Base-by-base conservation (phyloP, 2,797 vertebrate genomes). In the Pseudotriccus pelzelni region DNA sequence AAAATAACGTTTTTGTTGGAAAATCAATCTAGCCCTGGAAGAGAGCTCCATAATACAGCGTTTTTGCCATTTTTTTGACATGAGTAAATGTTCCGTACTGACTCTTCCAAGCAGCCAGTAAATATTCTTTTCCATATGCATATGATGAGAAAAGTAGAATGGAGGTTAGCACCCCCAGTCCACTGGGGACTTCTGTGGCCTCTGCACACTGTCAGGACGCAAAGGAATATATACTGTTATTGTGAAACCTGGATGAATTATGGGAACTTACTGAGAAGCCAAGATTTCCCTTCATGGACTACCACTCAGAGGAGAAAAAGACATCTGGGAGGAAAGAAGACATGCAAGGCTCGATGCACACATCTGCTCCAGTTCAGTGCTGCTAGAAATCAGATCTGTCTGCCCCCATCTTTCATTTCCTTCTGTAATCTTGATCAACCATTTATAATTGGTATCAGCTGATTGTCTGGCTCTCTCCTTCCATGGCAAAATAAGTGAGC, bases 361-460 rank as follows among this genome's bases (percentile, higher is more conserved):
- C 89, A 93, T 95, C 94, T 96, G 95, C 85, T 94, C 69, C 85
- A 87, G 70, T 87, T 96, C 95, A 96, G 77, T 82, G 56, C 56
- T 90, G 73, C 80, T 95, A 81, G 83, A 95, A 93, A 94, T 79
- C 64, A 41, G 90, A 89, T 86, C 77, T 72, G 74, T 91, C 30
- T 3, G 78, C 47, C 50, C 39, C 47, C 46, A 37, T 93, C 94
- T 90, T 96, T 96, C 63, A 95, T 96, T 96, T 91, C 86, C 93
- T 84, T 95, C 30, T 43, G 55, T 95, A 96, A 95, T 94, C 88
- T 91, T 84, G 47, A 94, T 88, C 91, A 91, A 84, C 90, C 88
- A 94, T 88, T 96, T 90, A 41, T 96, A 94, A 96, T 94, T 93
- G 86, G 21, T 94, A 79, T 95, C 91, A 93, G 85, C 88, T 95